These are phyloP conservation scores for Lepidochrysops patricia DNA, from an alignment of 2,888 invertebrate species.

Conservation along the genomic window DNA sequence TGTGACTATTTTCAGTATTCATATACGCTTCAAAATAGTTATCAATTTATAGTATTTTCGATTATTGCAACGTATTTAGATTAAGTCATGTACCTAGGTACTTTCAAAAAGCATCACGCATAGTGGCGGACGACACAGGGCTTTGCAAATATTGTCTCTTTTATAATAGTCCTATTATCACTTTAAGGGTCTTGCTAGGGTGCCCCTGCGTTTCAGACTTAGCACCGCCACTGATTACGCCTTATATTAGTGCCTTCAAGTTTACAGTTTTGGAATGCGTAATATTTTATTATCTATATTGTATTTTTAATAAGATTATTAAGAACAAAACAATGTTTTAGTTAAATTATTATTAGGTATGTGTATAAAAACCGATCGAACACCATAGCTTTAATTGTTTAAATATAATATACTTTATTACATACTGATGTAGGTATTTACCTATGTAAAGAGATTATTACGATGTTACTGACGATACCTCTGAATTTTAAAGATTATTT, in stretches of 20 bases:
- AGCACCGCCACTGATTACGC: not conserved
- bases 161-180: not conserved
- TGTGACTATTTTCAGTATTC: constrained; percentile 16
- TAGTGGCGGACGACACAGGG: not conserved
- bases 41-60: constrained; percentile 13
- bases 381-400: not conserved
- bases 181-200: not conserved
- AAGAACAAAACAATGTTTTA: not conserved
- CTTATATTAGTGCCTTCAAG: not conserved
- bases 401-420: too few relatives aligned
- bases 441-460: not conserved
- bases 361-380: not conserved
- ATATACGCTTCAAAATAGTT: constrained; percentile 13
- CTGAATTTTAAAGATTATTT: not conserved
- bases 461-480: not conserved
- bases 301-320: too few relatives aligned
- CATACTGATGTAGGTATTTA: too few relatives aligned
- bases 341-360: too few relatives aligned
- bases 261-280: not conserved
- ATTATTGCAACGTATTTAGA: not conserved
- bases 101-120: not conserved
- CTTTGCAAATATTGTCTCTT: not conserved
- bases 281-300: not conserved
- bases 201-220: not conserved
- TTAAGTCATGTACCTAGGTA: not conserved